phyloP scores from a whole-genome alignment of 2,888 invertebrate genomes.

The Xestia xanthographa region DNA sequence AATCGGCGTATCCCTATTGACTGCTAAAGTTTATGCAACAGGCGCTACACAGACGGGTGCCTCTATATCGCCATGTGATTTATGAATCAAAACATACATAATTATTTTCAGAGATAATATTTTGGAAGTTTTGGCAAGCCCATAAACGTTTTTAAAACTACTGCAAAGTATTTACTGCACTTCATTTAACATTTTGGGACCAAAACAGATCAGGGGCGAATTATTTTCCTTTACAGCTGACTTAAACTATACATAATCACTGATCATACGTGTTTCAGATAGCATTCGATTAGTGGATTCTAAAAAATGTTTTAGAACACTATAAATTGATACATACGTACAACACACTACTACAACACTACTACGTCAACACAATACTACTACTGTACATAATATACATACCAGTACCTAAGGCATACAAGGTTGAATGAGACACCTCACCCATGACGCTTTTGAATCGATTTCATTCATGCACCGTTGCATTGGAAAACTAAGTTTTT shows the following conservation, averaged over 20 bases:
- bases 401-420: background rate
- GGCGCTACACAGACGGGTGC: background rate
- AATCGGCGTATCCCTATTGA: background rate
- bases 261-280: background rate
- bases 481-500: constrained; percentile 36
- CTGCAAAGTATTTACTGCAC: background rate
- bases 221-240: background rate
- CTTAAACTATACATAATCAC: background rate
- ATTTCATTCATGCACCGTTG: constrained; percentile 47
- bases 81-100: background rate
- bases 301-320: background rate
- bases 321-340: too few species aligned
- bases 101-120: background rate
- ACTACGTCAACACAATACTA: too few species aligned
- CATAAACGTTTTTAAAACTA: background rate
- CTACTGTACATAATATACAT: constrained; percentile 9
- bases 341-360: too few species aligned
- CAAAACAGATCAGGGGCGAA: background rate
- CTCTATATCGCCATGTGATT: background rate
- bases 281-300: too few species aligned
- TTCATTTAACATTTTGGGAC: background rate
- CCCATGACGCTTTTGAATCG: constrained; percentile 41
- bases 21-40: constrained; percentile 19
- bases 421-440: constrained; percentile 33
- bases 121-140: background rate